Base-by-base conservation (phyloP, 2,113 vertebrate genomes). In the Heliornis fulica region DNA sequence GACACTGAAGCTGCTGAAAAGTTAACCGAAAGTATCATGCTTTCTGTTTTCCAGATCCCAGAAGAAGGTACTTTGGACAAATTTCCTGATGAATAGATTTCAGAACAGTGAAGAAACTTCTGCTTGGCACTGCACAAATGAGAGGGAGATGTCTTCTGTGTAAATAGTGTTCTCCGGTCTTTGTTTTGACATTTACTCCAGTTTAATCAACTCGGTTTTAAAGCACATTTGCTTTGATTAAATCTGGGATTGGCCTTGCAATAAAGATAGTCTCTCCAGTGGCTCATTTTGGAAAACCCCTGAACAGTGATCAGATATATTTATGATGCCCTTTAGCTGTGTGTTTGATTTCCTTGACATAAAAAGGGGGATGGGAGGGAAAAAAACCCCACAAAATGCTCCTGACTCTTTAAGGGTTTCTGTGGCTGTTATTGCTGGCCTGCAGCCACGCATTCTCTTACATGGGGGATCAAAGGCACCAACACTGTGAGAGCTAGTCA, bases 311-410 rank as follows among this genome's bases (percentile, higher is more conserved):
- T 94, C 96, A 93, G 92, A 93, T 96, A 90, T 97, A 98, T 98
- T 98, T 97, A 97, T 97, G 96, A 97, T 87, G 93, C 94, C 96
- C 87, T 97, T 96, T 95, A 96, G 94, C 94, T 93, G 92, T 65
- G 72, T 93, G 88, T 96, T 96, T 97, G 96, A 97, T 97, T 98
- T 97, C 84, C 84, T 93, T 92, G 87, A 98, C 93, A 97, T 96
- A 95, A 96, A 97, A 96, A 83, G 65, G 13, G 61, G 40, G 23
- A 51, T 51, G 50, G 32, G 31, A 14, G 28, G 34, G 3, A 5
- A 29, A 54, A 41, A 38, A 79, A 65, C 38, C 22, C 38, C 20
- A n/a, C n/a, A 41, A 90, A 80, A 63, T 94, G 40, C 79, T 92
- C 60, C 95, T 86, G 70, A 95, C 63, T 89, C 80, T 97, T 95